These are phyloP conservation scores for Neoarius graeffei DNA, from an alignment of 2,113 vertebrate genomes.

Conservation along the genomic window DNA sequence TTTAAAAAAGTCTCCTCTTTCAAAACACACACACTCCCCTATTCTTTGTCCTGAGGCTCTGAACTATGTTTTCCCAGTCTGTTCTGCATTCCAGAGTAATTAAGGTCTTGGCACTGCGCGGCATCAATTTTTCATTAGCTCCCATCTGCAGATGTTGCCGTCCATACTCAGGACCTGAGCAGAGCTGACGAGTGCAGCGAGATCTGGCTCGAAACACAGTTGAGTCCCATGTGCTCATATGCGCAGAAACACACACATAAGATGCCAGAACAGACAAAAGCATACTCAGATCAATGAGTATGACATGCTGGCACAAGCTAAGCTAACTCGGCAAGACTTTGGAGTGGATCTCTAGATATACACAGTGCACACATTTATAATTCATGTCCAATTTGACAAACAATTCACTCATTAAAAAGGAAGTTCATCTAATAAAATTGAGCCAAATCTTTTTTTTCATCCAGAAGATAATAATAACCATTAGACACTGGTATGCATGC, in stretches of 20 bases:
- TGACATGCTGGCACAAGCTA: neutral
- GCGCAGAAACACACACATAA: neutral
- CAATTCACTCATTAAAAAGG: neutral
- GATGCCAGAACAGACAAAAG: neutral
- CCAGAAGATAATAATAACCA: no score
- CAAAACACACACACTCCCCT: slow-evolving; percentile 12
- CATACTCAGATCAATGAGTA: neutral
- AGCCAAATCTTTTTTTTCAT: no score
- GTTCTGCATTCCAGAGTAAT: slow-evolving; percentile 43
- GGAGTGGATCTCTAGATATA: neutral
- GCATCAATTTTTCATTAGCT: slow-evolving; percentile 52
- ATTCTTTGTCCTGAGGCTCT: neutral
- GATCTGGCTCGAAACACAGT: neutral
- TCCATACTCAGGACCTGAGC: slow-evolving; percentile 8
- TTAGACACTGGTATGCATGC: no score
- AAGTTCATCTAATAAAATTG: no score
- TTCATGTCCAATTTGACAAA: no score
- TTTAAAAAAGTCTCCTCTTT: neutral
- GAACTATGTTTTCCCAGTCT: slow-evolving; percentile 40
- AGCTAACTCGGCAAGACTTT: neutral
- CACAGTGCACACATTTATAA: neutral
- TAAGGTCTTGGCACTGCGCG: slow-evolving; percentile 25
- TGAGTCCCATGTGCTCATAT: neutral
- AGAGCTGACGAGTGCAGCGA: neutral
- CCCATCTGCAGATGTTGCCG: slow-evolving; percentile 44